phyloP scores from a whole-genome alignment of 1,140 invertebrate species.

The Bacillus rossius region DNA sequence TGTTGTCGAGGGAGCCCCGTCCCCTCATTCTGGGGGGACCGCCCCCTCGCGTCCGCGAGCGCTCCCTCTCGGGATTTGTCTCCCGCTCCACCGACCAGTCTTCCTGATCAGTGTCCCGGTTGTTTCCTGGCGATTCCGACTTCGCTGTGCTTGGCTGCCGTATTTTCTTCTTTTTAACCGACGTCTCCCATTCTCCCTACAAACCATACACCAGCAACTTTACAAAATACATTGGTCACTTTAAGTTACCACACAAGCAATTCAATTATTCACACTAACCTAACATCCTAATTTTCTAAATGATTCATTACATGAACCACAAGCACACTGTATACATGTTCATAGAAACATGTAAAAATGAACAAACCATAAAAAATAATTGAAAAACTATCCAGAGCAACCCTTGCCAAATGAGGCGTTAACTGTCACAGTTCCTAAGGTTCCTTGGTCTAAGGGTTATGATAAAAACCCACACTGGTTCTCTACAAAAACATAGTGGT shows the following conservation, averaged over 20 bases:
- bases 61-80: slow-evolving; percentile 25
- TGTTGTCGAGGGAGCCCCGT: slow-evolving; percentile 42
- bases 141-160: slow-evolving; percentile 40
- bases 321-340: neutral
- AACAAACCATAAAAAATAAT: no score
- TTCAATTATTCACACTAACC: neutral
- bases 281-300: neutral
- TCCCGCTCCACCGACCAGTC: slow-evolving; percentile 7
- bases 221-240: no score
- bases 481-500: no score
- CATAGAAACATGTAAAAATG: no score
- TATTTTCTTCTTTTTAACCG: slow-evolving; percentile 82
- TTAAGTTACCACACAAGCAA: no score
- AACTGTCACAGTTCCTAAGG: no score
- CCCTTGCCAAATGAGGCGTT: no score
- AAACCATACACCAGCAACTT: no score
- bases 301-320: neutral
- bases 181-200: slow-evolving; percentile 70
- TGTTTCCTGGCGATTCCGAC: slow-evolving; percentile 7
- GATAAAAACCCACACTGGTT: no score
- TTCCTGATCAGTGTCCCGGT: slow-evolving; percentile 9
- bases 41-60: slow-evolving; percentile 34
- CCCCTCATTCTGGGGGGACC: slow-evolving; percentile 45
- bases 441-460: no score
- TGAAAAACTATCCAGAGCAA: no score